These are phyloP conservation scores for Penaeus monodon DNA, from an alignment of 2,888 invertebrate species.

Conservation along the genomic window DNA sequence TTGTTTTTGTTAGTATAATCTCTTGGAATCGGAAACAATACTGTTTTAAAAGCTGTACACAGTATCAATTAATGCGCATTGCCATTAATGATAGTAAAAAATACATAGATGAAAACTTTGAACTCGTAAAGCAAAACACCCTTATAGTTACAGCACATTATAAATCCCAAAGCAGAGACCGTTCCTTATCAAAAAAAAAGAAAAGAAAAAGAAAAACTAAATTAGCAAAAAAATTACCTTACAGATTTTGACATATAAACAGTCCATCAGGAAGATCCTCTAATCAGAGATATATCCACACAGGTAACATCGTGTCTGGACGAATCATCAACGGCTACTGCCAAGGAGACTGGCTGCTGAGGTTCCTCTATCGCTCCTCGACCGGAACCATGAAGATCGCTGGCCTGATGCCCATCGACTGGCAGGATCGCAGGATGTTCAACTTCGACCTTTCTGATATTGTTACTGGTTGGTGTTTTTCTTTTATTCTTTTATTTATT, in stretches of 20 bases:
- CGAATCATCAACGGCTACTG: constrained; percentile 78
- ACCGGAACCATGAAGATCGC: constrained; percentile 76
- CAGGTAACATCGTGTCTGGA: constrained; percentile 74
- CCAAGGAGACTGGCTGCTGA: constrained; percentile 77
- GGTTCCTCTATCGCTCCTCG: constrained; percentile 77
- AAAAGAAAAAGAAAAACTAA: not conserved
- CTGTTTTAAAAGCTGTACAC: no score
- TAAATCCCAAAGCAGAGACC: no score
- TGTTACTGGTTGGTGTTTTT: constrained; percentile 70
- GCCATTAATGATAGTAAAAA: no score
- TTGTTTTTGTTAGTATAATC: not conserved
- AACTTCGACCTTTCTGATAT: constrained; percentile 76
- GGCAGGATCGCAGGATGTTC: constrained; percentile 73
- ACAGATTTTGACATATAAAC: not conserved
- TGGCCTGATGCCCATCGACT: constrained; percentile 75
- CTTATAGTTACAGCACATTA: no score
- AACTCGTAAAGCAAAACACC: no score
- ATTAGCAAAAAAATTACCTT: not conserved
- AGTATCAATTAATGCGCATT: no score
- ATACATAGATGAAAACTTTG: no score
- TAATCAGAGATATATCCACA: not conserved
- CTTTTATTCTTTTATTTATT: constrained; percentile 1
- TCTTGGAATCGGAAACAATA: not conserved
- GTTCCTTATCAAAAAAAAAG: no score
- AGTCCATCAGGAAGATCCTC: not conserved